A percentile compares a stretch with the other conserved stretches of the same genome.
These are phyloP conservation scores for Acridotheres tristis DNA, from an alignment of 2,797 vertebrate species.

Conservation along the genomic window DNA sequence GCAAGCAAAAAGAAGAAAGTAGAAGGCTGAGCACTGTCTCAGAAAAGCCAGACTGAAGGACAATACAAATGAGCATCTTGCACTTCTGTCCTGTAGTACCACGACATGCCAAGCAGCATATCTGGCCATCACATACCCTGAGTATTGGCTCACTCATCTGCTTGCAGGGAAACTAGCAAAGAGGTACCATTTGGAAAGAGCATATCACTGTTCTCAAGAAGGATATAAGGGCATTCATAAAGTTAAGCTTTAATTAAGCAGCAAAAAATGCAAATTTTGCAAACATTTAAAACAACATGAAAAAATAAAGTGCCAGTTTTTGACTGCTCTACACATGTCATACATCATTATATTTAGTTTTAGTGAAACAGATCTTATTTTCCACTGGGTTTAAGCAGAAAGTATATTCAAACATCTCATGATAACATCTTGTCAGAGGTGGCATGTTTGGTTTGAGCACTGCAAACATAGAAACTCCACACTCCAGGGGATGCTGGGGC, in stretches of 20 bases:
- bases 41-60: not conserved
- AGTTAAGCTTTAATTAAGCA: not conserved
- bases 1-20: not conserved
- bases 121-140: not conserved
- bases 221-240: not conserved
- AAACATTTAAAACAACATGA: not conserved
- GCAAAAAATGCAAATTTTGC: not conserved
- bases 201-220: not conserved
- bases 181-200: not conserved
- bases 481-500: not conserved
- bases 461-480: not conserved
- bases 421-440: not conserved
- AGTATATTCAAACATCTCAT: not conserved
- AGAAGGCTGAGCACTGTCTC: not conserved
- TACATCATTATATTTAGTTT: not conserved
- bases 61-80: not conserved
- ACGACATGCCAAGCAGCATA: not conserved
- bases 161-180: not conserved
- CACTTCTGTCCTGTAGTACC: not conserved
- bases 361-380: not conserved
- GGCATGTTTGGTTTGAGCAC: rapidly evolving
- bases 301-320: not conserved
- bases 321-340: not conserved
- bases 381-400: not conserved
- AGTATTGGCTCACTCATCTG: not conserved